Conservation (phyloP, 2,113 vertebrate genomes). For the Prunella himalayana region DNA sequence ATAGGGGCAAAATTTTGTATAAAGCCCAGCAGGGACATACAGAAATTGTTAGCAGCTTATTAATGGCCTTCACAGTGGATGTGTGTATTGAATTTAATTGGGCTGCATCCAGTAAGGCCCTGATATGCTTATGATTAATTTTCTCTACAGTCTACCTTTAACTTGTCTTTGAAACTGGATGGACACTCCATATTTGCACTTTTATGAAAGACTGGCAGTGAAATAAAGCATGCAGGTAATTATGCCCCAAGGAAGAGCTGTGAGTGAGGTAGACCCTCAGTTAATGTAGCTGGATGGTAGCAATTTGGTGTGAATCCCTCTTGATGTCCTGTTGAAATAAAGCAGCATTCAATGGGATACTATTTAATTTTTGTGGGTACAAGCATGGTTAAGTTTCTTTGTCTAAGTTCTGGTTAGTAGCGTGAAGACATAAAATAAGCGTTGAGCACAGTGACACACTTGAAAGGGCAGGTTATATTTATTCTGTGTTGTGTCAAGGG, state of each 20-base stretch:
- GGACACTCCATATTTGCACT: neutral
- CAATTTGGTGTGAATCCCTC: neutral
- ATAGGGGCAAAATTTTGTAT: constrained; percentile 46
- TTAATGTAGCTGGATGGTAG: neutral
- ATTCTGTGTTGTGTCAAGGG: constrained; percentile 44
- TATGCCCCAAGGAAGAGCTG: neutral
- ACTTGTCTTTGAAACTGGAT: neutral
- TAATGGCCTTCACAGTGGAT: constrained; percentile 42
- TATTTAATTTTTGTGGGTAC: neutral
- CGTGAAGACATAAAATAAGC: neutral
- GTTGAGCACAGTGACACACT: neutral
- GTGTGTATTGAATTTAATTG: constrained; percentile 46
- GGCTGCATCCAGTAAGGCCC: constrained; percentile 27
- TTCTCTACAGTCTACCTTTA: neutral
- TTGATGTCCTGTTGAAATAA: neutral
- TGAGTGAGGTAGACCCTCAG: neutral
- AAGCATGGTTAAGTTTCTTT: neutral
- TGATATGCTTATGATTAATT: constrained; percentile 42
- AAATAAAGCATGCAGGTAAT: constrained; percentile 36
- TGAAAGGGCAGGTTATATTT: constrained; percentile 52
- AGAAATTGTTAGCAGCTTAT: constrained; percentile 53
- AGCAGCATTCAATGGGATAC: neutral
- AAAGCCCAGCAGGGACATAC: constrained; percentile 37
- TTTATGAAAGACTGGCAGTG: neutral
- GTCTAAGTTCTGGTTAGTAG: neutral